A percentile compares a stretch with the other conserved stretches of the same genome.
Conservation (phyloP, 2,797 vertebrate species). For the Leptoclinus maculatus region DNA sequence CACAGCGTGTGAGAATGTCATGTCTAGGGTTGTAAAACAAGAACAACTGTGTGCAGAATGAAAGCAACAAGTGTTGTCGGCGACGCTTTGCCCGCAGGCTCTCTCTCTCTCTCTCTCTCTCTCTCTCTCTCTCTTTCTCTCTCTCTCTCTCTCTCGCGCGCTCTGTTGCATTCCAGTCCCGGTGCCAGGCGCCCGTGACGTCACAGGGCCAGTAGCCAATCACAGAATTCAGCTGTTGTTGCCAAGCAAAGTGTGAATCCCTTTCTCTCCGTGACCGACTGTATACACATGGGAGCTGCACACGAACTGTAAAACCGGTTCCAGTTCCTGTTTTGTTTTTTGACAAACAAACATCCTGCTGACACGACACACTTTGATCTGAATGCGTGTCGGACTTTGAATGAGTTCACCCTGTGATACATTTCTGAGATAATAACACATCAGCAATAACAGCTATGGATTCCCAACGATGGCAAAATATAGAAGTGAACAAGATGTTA, state of each 20-base stretch:
- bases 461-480: not conserved
- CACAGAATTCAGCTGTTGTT: constrained; percentile 60
- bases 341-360: not conserved
- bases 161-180: constrained; percentile 26
- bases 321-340: too few species aligned
- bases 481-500: not conserved
- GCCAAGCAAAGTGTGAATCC: constrained; percentile 31
- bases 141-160: too few species aligned
- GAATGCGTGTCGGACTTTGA: too few species aligned
- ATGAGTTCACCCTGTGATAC: not conserved
- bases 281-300: not conserved
- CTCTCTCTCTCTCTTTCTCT: not conserved
- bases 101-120: not conserved
- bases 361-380: not conserved
- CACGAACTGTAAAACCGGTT: not conserved
- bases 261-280: not conserved
- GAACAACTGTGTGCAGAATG: not conserved
- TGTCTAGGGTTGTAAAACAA: not conserved
- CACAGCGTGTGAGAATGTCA: not conserved
- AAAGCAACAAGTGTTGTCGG: not conserved
- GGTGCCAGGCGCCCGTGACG: constrained; percentile 10
- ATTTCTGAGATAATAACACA: not conserved
- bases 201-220: constrained; percentile 47
- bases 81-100: not conserved
- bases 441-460: not conserved